Conservation (phyloP, 2,113 vertebrate species). For the Alligator mississippiensis region DNA sequence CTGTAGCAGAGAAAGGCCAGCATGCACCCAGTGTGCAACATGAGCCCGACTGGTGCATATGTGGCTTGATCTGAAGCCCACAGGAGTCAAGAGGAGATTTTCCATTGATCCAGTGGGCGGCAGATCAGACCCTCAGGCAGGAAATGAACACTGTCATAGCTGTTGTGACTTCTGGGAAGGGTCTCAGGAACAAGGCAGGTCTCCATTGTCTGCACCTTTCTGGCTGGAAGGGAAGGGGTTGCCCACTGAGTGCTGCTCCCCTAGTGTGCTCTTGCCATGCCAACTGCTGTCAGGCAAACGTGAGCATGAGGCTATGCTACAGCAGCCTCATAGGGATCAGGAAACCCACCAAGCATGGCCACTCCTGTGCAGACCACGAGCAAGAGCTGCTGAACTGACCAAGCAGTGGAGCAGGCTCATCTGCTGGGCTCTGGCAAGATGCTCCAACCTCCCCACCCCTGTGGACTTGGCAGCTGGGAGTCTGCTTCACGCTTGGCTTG, state of each 20-base stretch:
- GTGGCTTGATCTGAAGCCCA: background rate
- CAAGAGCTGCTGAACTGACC: background rate
- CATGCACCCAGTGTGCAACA: too few species aligned
- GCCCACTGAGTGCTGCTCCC: background rate
- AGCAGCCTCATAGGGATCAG: background rate
- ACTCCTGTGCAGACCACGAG: background rate
- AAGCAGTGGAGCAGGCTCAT: background rate
- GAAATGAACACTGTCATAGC: background rate
- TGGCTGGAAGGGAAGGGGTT: background rate
- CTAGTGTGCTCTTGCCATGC: background rate
- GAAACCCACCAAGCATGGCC: background rate
- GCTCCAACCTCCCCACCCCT: accelerated
- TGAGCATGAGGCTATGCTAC: too few species aligned
- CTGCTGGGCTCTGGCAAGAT: accelerated
- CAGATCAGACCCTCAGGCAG: background rate
- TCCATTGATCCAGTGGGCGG: background rate
- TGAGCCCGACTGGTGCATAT: background rate
- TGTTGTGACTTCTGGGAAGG: accelerated
- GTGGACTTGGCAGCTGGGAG: background rate
- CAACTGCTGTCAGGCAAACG: background rate
- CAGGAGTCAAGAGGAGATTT: background rate
- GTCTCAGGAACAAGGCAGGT: background rate
- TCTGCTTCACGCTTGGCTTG: accelerated
- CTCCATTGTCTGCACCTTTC: background rate
- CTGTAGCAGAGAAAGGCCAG: too few species aligned